Evolutionary conservation across 2,797 vertebrate genomes (phyloP).

Genomic region (Poeciliopsis turneri): DNA sequence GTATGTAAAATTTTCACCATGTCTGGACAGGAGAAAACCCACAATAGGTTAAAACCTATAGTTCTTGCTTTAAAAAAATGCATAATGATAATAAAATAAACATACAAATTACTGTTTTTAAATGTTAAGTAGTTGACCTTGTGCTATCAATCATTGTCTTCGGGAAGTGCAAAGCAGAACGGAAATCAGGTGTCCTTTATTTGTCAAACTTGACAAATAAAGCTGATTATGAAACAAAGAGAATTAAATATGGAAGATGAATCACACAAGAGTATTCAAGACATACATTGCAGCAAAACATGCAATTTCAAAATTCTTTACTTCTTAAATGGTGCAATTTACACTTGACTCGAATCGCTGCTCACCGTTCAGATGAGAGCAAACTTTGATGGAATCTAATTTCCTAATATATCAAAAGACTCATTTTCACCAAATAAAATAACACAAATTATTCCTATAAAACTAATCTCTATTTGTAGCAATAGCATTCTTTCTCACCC

Average conservation of each 20-base stretch:
- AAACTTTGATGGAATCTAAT: background rate
- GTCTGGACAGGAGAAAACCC: background rate
- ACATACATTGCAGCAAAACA: background rate
- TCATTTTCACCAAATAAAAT: background rate
- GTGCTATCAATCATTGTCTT: background rate
- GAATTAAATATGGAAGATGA: background rate
- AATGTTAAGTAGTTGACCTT: background rate
- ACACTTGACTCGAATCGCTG: background rate
- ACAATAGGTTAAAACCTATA: background rate
- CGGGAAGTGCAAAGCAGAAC: background rate
- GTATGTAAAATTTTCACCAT: background rate
- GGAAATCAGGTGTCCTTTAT: background rate
- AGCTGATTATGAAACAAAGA: background rate
- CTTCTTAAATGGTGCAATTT: background rate
- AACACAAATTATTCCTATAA: background rate
- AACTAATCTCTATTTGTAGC: background rate
- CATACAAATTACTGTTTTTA: background rate
- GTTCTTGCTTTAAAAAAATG: background rate
- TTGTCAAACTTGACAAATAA: background rate
- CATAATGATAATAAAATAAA: background rate
- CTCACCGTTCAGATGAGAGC: background rate
- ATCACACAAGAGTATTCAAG: background rate
- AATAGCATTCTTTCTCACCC: background rate
- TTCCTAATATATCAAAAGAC: background rate
- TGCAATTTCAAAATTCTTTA: background rate